Evolutionary conservation across 1,140 invertebrate species (phyloP), one percentile per base, ranked within the genome.

Genomic region (Mycetomoellerius zeteki): DNA sequence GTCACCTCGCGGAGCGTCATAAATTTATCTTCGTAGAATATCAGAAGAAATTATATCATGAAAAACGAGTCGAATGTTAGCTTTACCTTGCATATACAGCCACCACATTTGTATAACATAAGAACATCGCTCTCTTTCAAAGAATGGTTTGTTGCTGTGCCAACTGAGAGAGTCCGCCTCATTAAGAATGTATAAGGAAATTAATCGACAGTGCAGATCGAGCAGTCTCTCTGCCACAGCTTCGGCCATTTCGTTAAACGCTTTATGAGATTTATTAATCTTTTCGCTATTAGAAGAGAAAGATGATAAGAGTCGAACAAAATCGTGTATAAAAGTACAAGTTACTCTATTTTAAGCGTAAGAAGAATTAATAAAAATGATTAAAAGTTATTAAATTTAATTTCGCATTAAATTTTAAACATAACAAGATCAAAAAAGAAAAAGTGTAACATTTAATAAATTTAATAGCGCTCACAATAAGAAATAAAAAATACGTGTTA

Each of bases 101-200:
- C 97, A 97, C 98, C 98, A 98, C 96, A 98, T 98, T 93, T 98
- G 97, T 67, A 98, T 96, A 5, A 97, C 96, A 62, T 97, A 97
- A 1, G 97, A 97, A 2, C 97, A 97, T 43, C 97, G 94, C 89
- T 98, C 97, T 10, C 96, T 96, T 93, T 97, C 97, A 88, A 95
- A 97, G 91, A 96, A 97, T 2, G 96, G 94, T 82, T 96, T 96
- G 6, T 93, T 93, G 84, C 94, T 96, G 89, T 96, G 96, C 97
- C 96, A 98, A 92, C 96, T 96, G 14, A 98, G 94, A 12, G 97
- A 97, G 60, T 97, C 97, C 0, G 97, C 96, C 93, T 98, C 97
- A 92, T 98, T 98, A 12, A 98, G 94, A 52, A 98, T 97, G 86
- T 98, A 98, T 1, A 98, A 95, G 1, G 97, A 96, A 19, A 98